Evolutionary conservation across 2,888 invertebrate genomes (phyloP).

Genomic region (Palloptera scutellata): DNA sequence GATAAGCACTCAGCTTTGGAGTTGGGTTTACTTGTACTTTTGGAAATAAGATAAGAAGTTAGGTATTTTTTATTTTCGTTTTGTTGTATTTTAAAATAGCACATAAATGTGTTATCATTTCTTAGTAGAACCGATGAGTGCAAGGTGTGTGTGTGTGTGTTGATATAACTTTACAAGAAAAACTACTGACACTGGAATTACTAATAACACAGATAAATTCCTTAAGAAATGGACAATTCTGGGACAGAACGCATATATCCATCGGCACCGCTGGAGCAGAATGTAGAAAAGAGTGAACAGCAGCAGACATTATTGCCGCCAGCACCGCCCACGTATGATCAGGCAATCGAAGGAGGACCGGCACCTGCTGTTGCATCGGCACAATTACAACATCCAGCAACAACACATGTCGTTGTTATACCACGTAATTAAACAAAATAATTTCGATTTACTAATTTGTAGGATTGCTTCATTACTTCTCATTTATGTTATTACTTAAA

Average conservation of each 20-base stretch:
- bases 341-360: conserved; percentile 42
- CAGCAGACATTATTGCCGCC: conserved; percentile 39
- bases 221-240: not conserved
- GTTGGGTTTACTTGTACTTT: no score
- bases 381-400: not conserved
- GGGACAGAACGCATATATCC: conserved; percentile 45
- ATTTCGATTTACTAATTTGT: not conserved
- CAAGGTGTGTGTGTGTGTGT: no score
- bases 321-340: conserved; percentile 49
- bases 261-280: conserved; percentile 42
- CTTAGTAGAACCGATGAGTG: no score
- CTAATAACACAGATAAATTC: no score
- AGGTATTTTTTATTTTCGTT: no score
- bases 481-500: not conserved
- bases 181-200: no score
- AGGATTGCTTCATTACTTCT: not conserved
- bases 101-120: no score
- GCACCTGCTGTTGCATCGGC: conserved; percentile 40
- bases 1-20: no score
- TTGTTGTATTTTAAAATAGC: no score
- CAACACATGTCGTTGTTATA: conserved; percentile 48
- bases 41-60: no score
- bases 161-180: no score
- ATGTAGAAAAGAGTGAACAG: conserved; percentile 32
- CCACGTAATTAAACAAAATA: conserved; percentile 33